phyloP scores from a whole-genome alignment of 2,888 invertebrate genomes.

The Muschampia plurimacula region DNA sequence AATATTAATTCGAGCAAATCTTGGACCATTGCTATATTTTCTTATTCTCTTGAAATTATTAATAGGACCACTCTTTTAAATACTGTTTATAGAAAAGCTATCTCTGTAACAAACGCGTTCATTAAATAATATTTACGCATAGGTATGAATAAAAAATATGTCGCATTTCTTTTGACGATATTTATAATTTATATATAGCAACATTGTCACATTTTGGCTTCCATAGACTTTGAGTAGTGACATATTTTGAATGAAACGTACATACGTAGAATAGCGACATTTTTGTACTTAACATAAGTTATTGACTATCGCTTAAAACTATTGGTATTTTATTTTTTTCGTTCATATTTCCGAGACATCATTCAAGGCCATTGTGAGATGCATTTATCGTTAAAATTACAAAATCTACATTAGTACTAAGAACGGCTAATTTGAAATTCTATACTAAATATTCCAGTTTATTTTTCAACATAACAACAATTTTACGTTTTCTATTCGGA shows the following conservation, averaged over 20 bases:
- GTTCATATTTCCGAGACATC: slow-evolving; percentile 46
- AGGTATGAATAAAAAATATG: slow-evolving; percentile 54
- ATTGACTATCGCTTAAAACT: slow-evolving; percentile 24
- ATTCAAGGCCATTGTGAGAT: slow-evolving; percentile 63
- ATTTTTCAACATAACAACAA: background rate
- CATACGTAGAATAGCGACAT: slow-evolving; percentile 53
- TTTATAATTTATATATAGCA: slow-evolving; percentile 52
- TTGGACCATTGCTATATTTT: slow-evolving; percentile 81
- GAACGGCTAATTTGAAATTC: background rate
- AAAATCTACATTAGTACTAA: background rate
- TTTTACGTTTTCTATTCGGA: background rate
- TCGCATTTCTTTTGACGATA: slow-evolving; percentile 67
- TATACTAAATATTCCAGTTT: background rate
- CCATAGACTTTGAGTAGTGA: slow-evolving; percentile 77
- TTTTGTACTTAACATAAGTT: slow-evolving; percentile 74
- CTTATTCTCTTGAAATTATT: slow-evolving; percentile 60
- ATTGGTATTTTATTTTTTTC: slow-evolving; percentile 32
- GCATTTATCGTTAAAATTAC: slow-evolving; percentile 64
- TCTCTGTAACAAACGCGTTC: slow-evolving; percentile 62
- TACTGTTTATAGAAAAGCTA: slow-evolving; percentile 68
- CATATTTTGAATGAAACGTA: slow-evolving; percentile 41
- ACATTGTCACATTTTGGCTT: slow-evolving; percentile 76
- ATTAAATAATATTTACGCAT: slow-evolving; percentile 46
- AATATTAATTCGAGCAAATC: slow-evolving; percentile 50
- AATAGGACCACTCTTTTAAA: slow-evolving; percentile 72